These are phyloP conservation scores for Epistrophe eligans DNA, from an alignment of 2,888 invertebrate genomes.

Conservation along the genomic window DNA sequence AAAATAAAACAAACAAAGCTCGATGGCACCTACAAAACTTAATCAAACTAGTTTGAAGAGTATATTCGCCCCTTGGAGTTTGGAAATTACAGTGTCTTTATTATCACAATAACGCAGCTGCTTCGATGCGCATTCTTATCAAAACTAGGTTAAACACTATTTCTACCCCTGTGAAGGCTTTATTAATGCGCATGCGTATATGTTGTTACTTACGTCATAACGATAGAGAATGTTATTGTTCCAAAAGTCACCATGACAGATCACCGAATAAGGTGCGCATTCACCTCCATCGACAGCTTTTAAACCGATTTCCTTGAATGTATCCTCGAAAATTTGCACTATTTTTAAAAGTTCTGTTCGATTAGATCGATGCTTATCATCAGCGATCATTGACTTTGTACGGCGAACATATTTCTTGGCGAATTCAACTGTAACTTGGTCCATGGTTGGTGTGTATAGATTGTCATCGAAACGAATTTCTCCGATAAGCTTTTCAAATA, in stretches of 20 bases:
- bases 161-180: slow-evolving; percentile 28
- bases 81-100: slow-evolving; percentile 17
- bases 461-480: slow-evolving; percentile 78
- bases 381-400: slow-evolving; percentile 77
- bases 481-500: slow-evolving; percentile 76
- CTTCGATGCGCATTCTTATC: slow-evolving; percentile 10
- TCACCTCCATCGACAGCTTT: slow-evolving; percentile 78
- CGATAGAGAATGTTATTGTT: slow-evolving; percentile 81
- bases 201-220: slow-evolving; percentile 79
- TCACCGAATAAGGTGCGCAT: slow-evolving; percentile 79
- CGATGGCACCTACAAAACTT: not conserved
- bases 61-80: slow-evolving; percentile 21
- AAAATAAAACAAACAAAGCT: not conserved
- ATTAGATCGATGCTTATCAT: slow-evolving; percentile 66
- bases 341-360: slow-evolving; percentile 65
- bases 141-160: slow-evolving; percentile 63
- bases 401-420: slow-evolving; percentile 79
- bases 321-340: slow-evolving; percentile 76
- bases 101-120: slow-evolving; percentile 43
- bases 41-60: slow-evolving; percentile 14
- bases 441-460: slow-evolving; percentile 78
- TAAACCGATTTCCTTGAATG: slow-evolving; percentile 78
- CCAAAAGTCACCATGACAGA: slow-evolving; percentile 82
- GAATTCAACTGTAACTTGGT: slow-evolving; percentile 79
- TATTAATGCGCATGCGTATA: not conserved